Conservation (phyloP, 35 echinoderm and acorn worm species). For the Ptychodera flava region DNA sequence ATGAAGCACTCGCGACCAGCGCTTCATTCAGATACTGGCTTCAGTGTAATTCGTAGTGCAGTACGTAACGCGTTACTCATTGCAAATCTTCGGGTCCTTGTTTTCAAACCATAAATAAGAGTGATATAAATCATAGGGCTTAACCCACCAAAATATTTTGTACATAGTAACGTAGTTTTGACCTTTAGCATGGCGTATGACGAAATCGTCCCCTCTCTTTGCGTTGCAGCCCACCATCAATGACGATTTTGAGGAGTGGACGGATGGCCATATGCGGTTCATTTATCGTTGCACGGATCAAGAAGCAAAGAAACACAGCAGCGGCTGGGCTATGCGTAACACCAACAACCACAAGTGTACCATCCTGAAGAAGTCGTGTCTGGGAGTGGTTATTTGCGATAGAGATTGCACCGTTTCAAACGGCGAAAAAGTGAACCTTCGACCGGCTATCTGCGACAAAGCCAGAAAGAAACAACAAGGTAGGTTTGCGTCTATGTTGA, state of each 20-base stretch:
- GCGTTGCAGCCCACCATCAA: not conserved
- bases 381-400: slow-evolving; percentile 74
- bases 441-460: slow-evolving; percentile 81
- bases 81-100: no score
- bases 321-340: slow-evolving; percentile 97
- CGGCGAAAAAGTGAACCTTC: slow-evolving; percentile 69
- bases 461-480: slow-evolving; percentile 70
- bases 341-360: slow-evolving; percentile 99
- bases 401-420: slow-evolving; percentile 51
- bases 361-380: slow-evolving; percentile 94
- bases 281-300: slow-evolving; percentile 63
- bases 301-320: slow-evolving; percentile 88
- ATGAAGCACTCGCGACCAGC: no score
- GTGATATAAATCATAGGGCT: no score
- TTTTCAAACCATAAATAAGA: no score
- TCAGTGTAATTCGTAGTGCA: no score
- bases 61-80: no score
- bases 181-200: no score
- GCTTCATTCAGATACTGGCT: no score
- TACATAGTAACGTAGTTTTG: no score
- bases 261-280: slow-evolving; percentile 65
- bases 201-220: no score
- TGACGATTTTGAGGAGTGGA: slow-evolving; percentile 88
- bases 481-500: no score
- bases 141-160: no score